Percentiles rank a stretch among this genome's conserved stretches.
Conservation (phyloP, 2,888 invertebrate species). For the Theristus sp. region DNA sequence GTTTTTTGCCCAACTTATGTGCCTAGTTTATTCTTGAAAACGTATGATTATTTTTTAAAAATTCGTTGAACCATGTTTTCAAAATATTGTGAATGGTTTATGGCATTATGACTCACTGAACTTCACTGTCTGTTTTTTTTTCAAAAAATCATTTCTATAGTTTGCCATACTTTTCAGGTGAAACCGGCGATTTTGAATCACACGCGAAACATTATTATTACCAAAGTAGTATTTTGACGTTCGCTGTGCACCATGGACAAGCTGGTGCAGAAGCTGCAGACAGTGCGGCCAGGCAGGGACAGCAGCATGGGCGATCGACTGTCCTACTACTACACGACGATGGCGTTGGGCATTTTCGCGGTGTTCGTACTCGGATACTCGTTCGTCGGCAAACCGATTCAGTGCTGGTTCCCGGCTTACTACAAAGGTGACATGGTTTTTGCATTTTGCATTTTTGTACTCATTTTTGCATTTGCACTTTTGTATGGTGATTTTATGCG, state of each 20-base stretch:
- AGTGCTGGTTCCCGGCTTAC: conserved; percentile 39
- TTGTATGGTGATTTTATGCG: background rate
- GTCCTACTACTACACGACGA: conserved; percentile 34
- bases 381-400: conserved; percentile 37
- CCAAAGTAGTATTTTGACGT: background rate
- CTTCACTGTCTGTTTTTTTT: too few relatives aligned
- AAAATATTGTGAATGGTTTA: too few relatives aligned
- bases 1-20: too few relatives aligned
- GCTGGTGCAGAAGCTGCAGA: background rate
- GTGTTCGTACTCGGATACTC: conserved; percentile 35
- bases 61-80: too few relatives aligned
- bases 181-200: too few relatives aligned
- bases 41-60: too few relatives aligned
- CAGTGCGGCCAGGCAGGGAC: conserved; percentile 20
- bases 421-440: conserved; percentile 28
- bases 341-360: conserved; percentile 34
- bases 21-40: too few relatives aligned
- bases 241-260: conserved; percentile 4
- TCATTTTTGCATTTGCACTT: background rate
- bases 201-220: background rate
- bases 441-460: background rate
- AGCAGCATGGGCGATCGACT: conserved; percentile 32
- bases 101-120: too few relatives aligned
- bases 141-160: too few relatives aligned
- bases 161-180: too few relatives aligned